These are phyloP conservation scores for Microctonus aethiopoides DNA, from an alignment of 2,888 invertebrate species.

Conservation along the genomic window DNA sequence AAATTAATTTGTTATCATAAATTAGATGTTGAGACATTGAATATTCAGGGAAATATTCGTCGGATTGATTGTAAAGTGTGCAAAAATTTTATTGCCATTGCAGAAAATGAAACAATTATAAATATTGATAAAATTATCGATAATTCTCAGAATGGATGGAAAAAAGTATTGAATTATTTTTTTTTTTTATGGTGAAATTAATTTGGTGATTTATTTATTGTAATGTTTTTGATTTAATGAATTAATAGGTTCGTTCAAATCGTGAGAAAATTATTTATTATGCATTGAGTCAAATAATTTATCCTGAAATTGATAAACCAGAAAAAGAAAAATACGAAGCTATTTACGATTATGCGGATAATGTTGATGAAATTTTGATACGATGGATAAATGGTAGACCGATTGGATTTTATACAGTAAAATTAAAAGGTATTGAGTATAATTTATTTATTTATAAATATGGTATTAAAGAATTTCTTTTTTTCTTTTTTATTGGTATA, in stretches of 20 bases:
- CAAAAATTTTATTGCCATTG: constrained; percentile 41
- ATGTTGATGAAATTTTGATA: constrained; percentile 50
- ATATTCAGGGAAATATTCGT: constrained; percentile 41
- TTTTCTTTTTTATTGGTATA: background rate
- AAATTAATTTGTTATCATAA: constrained; percentile 63
- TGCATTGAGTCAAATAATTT: constrained; percentile 56
- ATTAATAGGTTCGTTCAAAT: constrained; percentile 47
- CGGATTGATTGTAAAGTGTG: constrained; percentile 47
- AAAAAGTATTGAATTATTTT: constrained; percentile 35
- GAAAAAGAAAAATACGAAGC: constrained; percentile 50
- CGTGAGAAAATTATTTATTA: constrained; percentile 53
- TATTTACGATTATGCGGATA: constrained; percentile 52
- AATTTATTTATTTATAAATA: constrained; percentile 1
- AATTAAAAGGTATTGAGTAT: constrained; percentile 57
- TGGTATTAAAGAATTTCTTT: background rate
- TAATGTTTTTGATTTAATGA: background rate
- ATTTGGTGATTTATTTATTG: background rate
- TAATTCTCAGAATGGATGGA: constrained; percentile 42
- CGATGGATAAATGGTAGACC: constrained; percentile 56
- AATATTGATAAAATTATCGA: constrained; percentile 36
- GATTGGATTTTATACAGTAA: constrained; percentile 63
- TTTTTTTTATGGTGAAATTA: no score
- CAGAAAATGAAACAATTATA: constrained; percentile 31
- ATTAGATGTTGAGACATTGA: constrained; percentile 40
- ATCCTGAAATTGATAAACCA: constrained; percentile 55